Conservation (phyloP, 2,888 invertebrate species). For the Heliconius hortense region DNA sequence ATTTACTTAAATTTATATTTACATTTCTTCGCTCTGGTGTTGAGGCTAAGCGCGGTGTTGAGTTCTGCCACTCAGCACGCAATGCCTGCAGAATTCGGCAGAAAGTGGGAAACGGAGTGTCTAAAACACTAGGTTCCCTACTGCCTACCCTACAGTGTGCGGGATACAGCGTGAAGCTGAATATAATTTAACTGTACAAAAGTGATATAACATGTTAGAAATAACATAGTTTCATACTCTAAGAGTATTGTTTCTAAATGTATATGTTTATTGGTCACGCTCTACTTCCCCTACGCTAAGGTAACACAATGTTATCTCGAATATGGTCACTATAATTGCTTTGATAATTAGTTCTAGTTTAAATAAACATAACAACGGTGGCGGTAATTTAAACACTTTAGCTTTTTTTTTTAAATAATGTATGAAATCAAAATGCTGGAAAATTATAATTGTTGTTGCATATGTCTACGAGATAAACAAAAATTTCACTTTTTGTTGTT, state of each 20-base stretch:
- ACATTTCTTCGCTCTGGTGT: too few relatives aligned
- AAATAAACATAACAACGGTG: slow-evolving; percentile 6
- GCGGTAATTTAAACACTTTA: background rate
- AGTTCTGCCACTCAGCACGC: too few relatives aligned
- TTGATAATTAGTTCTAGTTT: slow-evolving; percentile 18
- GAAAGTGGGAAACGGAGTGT: too few relatives aligned
- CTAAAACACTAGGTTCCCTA: too few relatives aligned
- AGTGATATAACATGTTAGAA: background rate
- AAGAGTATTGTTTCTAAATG: background rate
- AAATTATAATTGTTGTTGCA: slow-evolving; percentile 11
- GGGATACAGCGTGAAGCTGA: too few relatives aligned
- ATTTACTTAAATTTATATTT: too few relatives aligned
- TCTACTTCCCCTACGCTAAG: slow-evolving; percentile 17
- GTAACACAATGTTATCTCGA: slow-evolving; percentile 24
- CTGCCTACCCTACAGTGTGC: too few relatives aligned
- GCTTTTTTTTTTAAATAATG: slow-evolving; percentile 2
- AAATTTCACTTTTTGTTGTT: background rate
- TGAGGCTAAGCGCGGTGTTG: too few relatives aligned
- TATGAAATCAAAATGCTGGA: slow-evolving; percentile 1
- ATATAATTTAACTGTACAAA: too few relatives aligned
- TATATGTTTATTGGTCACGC: slow-evolving; percentile 22
- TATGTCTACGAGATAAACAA: background rate
- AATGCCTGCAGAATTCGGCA: too few relatives aligned
- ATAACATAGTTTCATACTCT: background rate
- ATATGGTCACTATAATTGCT: slow-evolving; percentile 9